Conservation (phyloP, 2,797 vertebrate genomes). For the Apogon hyalosoma region DNA sequence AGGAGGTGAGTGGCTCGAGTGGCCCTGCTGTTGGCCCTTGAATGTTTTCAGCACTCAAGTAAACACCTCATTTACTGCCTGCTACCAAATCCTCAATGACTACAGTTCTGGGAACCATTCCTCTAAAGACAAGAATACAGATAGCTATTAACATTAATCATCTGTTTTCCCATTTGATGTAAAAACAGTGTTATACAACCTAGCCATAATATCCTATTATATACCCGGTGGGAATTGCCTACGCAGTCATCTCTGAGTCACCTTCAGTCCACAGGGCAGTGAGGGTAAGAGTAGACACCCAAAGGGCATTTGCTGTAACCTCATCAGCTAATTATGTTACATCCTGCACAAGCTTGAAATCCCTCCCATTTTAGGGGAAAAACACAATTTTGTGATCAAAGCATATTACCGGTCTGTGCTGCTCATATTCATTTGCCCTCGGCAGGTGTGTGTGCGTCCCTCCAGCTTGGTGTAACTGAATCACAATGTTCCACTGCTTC, state of each 20-base stretch:
- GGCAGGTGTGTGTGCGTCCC: background rate
- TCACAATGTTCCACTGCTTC: slow-evolving; percentile 40
- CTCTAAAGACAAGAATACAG: background rate
- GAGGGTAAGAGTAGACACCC: background rate
- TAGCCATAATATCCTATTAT: slow-evolving; percentile 1
- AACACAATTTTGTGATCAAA: background rate
- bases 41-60: slow-evolving; percentile 14
- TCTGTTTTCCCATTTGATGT: slow-evolving; percentile 6
- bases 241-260: slow-evolving; percentile 20
- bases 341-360: background rate
- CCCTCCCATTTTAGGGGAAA: slow-evolving; percentile 4
- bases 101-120: background rate
- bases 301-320: slow-evolving; percentile 10
- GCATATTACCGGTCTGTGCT: background rate
- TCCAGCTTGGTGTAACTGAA: slow-evolving; percentile 37
- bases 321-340: slow-evolving; percentile 20
- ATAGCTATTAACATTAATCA: slow-evolving; percentile 4
- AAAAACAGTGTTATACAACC: slow-evolving; percentile 5
- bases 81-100: background rate
- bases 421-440: background rate
- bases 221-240: slow-evolving; percentile 1
- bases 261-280: background rate
- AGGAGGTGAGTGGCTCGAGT: slow-evolving; percentile 43
- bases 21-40: slow-evolving; percentile 16
- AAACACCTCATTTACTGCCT: slow-evolving; percentile 15